phyloP scores from a whole-genome alignment of 2,113 vertebrate species.

The Anhinga anhinga region DNA sequence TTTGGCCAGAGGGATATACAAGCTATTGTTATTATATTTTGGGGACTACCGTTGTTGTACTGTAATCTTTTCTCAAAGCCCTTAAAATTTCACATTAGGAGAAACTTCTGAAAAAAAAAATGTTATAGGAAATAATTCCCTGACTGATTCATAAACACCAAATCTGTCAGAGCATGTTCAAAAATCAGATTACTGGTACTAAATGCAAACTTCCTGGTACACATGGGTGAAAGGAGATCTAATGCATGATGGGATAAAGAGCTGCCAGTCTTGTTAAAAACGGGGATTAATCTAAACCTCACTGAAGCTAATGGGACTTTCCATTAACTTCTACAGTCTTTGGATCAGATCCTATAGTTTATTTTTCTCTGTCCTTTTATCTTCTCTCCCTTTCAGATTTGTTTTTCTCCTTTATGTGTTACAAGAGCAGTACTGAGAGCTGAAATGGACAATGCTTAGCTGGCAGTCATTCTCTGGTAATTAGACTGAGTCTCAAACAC shows the following conservation, averaged over 20 bases:
- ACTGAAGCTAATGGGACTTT: conserved; percentile 51
- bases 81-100: neutral
- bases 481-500: conserved; percentile 59
- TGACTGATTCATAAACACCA: neutral
- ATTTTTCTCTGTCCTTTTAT: conserved; percentile 62
- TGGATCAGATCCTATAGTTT: conserved; percentile 42
- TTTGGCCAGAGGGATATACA: neutral
- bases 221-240: neutral
- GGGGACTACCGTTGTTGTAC: neutral
- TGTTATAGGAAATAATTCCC: neutral
- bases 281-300: neutral
- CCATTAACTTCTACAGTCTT: conserved; percentile 60
- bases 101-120: neutral
- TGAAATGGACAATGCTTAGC: conserved; percentile 61
- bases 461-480: conserved; percentile 58
- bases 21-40: neutral
- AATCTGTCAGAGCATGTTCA: neutral
- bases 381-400: conserved; percentile 69
- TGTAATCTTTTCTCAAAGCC: neutral
- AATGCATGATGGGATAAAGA: conserved; percentile 1
- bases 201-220: neutral
- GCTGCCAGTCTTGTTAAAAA: neutral
- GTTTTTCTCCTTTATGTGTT: conserved; percentile 66
- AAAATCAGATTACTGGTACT: neutral
- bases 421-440: conserved; percentile 55